phyloP scores from a whole-genome alignment of 2,888 invertebrate genomes.

The Synergus umbraculus region DNA sequence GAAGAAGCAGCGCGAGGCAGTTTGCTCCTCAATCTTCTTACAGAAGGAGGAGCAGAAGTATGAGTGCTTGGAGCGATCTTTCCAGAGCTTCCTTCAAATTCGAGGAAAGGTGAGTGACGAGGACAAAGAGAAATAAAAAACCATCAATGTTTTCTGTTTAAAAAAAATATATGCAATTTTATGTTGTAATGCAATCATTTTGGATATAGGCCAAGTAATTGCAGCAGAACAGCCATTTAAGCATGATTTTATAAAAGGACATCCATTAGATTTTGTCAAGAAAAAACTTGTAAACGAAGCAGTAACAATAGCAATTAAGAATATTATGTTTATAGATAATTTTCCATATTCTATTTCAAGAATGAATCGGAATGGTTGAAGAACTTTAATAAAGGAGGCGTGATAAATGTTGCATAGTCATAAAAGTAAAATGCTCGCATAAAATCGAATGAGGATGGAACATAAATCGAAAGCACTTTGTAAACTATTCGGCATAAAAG shows the following conservation, averaged over 20 bases:
- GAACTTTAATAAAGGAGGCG: neutral
- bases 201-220: neutral
- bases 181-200: constrained; percentile 37
- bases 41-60: constrained; percentile 80
- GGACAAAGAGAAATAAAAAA: neutral
- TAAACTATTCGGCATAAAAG: neutral
- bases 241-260: neutral
- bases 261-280: neutral
- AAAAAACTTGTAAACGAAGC: neutral
- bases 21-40: constrained; percentile 64
- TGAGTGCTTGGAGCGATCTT: constrained; percentile 94
- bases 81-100: constrained; percentile 90
- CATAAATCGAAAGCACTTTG: neutral
- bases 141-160: neutral
- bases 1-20: constrained; percentile 70
- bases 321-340: neutral
- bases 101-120: constrained; percentile 83
- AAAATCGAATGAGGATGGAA: neutral
- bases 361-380: neutral
- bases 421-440: constrained; percentile 10
- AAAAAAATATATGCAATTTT: constrained; percentile 25
- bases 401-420: neutral
- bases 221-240: neutral
- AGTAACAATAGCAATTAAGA: no score
- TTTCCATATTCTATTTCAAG: neutral